These are phyloP conservation scores for Camponotus fellah DNA, from an alignment of 2,888 invertebrate species.

Conservation along the genomic window DNA sequence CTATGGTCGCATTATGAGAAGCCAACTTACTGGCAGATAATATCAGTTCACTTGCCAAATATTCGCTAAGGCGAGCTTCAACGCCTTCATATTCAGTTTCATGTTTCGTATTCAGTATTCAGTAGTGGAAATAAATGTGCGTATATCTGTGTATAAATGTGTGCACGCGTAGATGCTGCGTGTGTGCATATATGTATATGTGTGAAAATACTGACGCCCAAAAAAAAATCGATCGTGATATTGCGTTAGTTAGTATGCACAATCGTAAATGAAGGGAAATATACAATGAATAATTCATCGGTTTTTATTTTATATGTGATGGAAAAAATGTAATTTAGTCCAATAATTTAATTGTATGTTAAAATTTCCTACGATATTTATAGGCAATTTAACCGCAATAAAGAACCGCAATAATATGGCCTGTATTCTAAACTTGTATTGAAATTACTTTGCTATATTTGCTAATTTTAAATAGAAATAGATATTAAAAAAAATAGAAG, in stretches of 20 bases:
- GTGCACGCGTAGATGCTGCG: too few relatives aligned
- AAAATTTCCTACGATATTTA: conserved; percentile 1
- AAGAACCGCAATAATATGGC: neutral
- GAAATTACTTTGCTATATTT: neutral
- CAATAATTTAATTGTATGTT: conserved; percentile 18
- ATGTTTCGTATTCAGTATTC: conserved; percentile 22
- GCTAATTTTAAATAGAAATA: neutral
- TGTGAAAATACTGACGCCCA: neutral
- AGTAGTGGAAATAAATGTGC: conserved; percentile 13
- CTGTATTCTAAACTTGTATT: neutral
- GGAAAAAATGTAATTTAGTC: neutral
- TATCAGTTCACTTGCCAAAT: conserved; percentile 44
- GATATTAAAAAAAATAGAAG: neutral
- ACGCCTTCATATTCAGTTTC: conserved; percentile 26
- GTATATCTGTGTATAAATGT: neutral
- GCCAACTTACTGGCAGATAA: conserved; percentile 21
- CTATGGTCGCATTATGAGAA: conserved; percentile 14
- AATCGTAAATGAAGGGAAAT: neutral
- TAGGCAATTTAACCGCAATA: neutral
- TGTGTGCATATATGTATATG: neutral
- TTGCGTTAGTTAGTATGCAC: conserved; percentile 18
- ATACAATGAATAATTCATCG: conserved; percentile 24
- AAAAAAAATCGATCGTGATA: conserved; percentile 12
- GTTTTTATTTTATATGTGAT: neutral
- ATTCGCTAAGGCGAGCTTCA: conserved; percentile 15